Evolutionary conservation across 2,888 invertebrate species (phyloP).

Genomic region (Andrena praecox): DNA sequence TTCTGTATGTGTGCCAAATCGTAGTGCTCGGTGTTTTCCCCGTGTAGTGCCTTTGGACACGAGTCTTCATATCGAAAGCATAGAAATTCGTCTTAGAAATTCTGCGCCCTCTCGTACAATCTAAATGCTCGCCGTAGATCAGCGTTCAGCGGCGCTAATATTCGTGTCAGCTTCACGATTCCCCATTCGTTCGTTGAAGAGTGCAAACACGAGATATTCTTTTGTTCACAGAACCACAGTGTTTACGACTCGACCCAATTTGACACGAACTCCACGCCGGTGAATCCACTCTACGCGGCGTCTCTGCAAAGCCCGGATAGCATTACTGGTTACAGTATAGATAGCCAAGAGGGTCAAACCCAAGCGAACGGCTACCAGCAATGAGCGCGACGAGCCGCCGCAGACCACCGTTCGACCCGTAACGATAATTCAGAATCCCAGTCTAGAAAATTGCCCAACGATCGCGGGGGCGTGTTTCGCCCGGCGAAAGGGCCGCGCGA

Average conservation of each 20-base stretch:
- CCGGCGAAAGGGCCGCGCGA: conserved; percentile 27
- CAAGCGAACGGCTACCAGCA: conserved; percentile 83
- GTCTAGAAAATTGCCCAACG: conserved; percentile 31
- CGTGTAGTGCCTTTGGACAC: conserved; percentile 28
- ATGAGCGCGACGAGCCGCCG: conserved; percentile 69
- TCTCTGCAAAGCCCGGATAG: conserved; percentile 91
- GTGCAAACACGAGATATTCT: conserved; percentile 64
- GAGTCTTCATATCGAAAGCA: background rate
- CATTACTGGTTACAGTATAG: conserved; percentile 87
- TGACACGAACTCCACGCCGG: conserved; percentile 88
- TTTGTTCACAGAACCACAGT: conserved; percentile 88
- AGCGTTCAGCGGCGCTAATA: conserved; percentile 27
- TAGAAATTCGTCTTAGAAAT: background rate
- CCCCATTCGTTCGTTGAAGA: background rate
- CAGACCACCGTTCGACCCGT: conserved; percentile 21
- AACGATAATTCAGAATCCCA: background rate
- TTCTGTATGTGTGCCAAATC: conserved; percentile 8
- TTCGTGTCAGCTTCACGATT: background rate
- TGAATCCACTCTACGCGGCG: conserved; percentile 89
- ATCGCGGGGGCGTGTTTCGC: conserved; percentile 24
- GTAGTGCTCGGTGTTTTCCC: background rate
- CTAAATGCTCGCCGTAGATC: background rate
- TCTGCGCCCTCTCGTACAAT: background rate
- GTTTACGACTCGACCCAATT: conserved; percentile 91
- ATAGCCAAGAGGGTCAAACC: conserved; percentile 82